Evolutionary conservation across 2,797 vertebrate species (phyloP), one percentile per base, ranked within the genome.

Genomic region (Mastacembelus armatus): DNA sequence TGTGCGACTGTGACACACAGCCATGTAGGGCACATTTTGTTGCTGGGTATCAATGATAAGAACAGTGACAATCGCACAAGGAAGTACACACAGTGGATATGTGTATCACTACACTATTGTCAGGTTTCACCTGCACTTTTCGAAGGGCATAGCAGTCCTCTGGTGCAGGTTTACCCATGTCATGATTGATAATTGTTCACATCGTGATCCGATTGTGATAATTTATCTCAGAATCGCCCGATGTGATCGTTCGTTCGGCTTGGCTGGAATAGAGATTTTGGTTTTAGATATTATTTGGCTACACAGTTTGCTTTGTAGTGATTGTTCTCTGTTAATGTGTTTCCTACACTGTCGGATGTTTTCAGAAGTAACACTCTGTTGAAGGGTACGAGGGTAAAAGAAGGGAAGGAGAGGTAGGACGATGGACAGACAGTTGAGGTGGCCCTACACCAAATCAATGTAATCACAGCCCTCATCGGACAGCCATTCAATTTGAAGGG

Each of bases 381-480:
- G n/a, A n/a, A 78, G 69, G 74, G 63, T 51, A 51, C 73, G 60
- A 44, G 70, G 56, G 56, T 56, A 69, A 79, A 58, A 56, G 45
- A 11, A 58, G 61, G 39, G 30, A 45, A 35, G 62, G 43, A 35
- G 19, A 54, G 63, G 44, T 21, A 50, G 71, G 55, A 38, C 58
- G 78, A 81, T 24, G 77, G 83, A 63, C 78, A 74, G 71, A 84
- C 68, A 61, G 75, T 19, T 69, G 74, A 85, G 76, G 88, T 80
- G 80, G 87, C 84, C 82, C 78, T 77, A 67, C 86, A 84, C 74
- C 78, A 86, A 92, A 93, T 94, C 92, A 91, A 93, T 94, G 86
- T 88, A 92, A 93, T 93, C 92, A 87, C 88, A 88, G 73, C 62
- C 62, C 77, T 91, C 88, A 92, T 91, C 88, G 73, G 88, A 83